Evolutionary conservation across 2,797 vertebrate genomes (phyloP), one percentile per base, ranked within the genome.

Genomic region (Poeciliopsis turneri): DNA sequence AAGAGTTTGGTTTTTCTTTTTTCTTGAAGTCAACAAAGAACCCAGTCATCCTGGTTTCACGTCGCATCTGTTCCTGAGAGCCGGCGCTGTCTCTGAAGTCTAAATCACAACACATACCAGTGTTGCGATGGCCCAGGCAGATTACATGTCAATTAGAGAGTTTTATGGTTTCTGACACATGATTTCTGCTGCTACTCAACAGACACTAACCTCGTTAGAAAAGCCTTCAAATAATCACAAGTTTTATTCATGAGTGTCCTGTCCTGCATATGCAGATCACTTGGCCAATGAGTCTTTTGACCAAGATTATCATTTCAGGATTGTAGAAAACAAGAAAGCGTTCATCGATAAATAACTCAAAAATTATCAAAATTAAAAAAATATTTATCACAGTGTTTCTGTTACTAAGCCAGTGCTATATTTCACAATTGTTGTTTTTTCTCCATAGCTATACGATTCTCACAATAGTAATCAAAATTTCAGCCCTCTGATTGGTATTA

Each of bases 121-220:
- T 11, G 84, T 86, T 75, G 76, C 81, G 84, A 82, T 86, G 84
- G 5, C 20, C 23, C 74, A 75, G 23, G 78, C 72, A 55, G 79
- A 90, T 91, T 80, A 80, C 45, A 33, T 18, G 51, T 80, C 53
- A 70, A 64, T 79, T 76, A 43, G 2, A 74, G 36, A 61, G 68
- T 64, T 89, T 90, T 86, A 90, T 88, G 82, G 71, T 78, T 84
- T 82, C n/a, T 79, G 49, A 77, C 30, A 74, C 72, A n/a, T 23
- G 45, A 12, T 84, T 66, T 80, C 68, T 15, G 64, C 68, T 33
- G 18, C 51, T 43, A 61, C 12, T 5, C 76, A 79, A 76, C 76
- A 78, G 80, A 53, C 28, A 41, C 5, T 5, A 28, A 61, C 28
- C 68, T 28, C 5, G 18, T 61, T 41, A 59, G 49, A 75, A 47